Evolutionary conservation across 23 tunicate species (phyloP), one percentile per base, ranked within the genome.

Genomic region (Ascidia mentula): DNA sequence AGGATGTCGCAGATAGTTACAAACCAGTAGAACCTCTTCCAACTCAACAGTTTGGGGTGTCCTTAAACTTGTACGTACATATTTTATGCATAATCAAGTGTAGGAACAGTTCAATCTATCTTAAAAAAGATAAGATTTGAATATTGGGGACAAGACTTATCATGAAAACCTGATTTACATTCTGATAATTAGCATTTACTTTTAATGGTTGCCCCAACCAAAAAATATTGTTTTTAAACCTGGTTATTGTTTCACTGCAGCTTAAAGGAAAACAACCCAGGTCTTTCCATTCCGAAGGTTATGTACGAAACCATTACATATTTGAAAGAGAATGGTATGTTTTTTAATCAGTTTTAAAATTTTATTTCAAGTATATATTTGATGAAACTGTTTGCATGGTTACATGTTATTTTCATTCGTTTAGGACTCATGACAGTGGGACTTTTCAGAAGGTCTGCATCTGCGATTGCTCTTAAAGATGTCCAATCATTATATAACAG

Each of bases 11-110:
- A 20, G 69, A 82, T 32, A 87, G 92, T 79, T 37, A 72, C 4
- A 34, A 77, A 40, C 85, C 97, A 69, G 86, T 92, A 31, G 86
- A 40, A 38, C 90, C 84, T 0, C 59, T 87, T 3, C 85, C 92
- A 22, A 86, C 97, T 17, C 88, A 86, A 70, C 97, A 92, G 79
- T 92, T 92, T 59, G 97, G 92, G 1, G 97, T 92, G 37, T 92
- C 97, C 37, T 80, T 92, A 9, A 40, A 82, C 74, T 92, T 82
- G 97, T 92, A 65, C 82, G 97, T 87, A 28, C 3, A 40, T 72
- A 13, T 82, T 45, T 53, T 20, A 53, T 5, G 22, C 7, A 53
- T 42, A 9, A n/a, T n/a, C n/a, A n/a, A n/a, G n/a, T n/a, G n/a
- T n/a, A n/a, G n/a, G n/a, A n/a, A n/a, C n/a, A n/a, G n/a, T n/a